Evolutionary conservation across 2,888 invertebrate genomes (phyloP), one percentile per base, ranked within the genome.

Genomic region (Chrysina gloriosa): DNA sequence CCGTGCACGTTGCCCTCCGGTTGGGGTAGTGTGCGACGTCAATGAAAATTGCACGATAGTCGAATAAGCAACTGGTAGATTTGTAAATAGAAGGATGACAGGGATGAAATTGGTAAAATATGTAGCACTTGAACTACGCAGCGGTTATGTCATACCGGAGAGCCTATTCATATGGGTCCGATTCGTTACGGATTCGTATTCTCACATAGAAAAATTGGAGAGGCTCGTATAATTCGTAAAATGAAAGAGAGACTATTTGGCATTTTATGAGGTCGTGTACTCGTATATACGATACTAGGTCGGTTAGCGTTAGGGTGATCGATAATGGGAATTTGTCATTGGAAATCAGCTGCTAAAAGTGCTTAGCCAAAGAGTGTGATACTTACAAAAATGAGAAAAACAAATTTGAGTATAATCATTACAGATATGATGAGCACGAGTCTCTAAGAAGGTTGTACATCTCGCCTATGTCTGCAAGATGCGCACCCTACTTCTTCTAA

Each of bases 101-200:
- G 34, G 63, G 34, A 48, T 63, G 63, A 63, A 63, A 65, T 65
- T 39, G 65, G 56, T 65, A 56, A 65, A 65, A 65, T 65, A 65
- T 65, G 65, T 54, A 29, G 65, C 47, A 65, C 65, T 65, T 45
- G 65, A 65, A 58, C 39, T 39, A 16, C 21, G 39, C 21, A 58
- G 58, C 58, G 58, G 58, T 58, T 58, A 39, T 58, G 16, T 58
- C 58, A 23, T 23, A 58, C 50, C 58, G 42, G 58, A 58, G 42
- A 42, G 39, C 39, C 23, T 39, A 58, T 25, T 58, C 58, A 39
- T 19, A 34, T n/a, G 19, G 31, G 27, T 34, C 16, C 31, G 39
- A 58, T 58, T 58, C 27, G 58, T 39, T 42, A 58, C 58, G 58
- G 58, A 42, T 19, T 36, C 34, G 36, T 29, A 39, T 56, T 56